These are phyloP conservation scores for Alectura lathami DNA, from an alignment of 2,113 vertebrate species.

Conservation along the genomic window DNA sequence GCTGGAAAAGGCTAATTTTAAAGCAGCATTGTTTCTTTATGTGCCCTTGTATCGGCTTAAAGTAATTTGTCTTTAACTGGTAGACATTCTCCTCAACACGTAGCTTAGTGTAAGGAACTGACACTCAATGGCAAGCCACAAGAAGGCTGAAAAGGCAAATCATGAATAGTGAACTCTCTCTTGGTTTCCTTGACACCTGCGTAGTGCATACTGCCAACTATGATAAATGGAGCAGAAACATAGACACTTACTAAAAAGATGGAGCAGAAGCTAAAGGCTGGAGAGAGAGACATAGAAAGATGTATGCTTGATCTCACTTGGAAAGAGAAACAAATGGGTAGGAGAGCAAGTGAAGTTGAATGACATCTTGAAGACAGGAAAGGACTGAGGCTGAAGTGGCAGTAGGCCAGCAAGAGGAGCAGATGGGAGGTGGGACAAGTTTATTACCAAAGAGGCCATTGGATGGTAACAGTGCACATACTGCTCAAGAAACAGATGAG, in stretches of 20 bases:
- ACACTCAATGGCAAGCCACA: conserved; percentile 17
- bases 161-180: conserved; percentile 55
- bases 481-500: conserved; percentile 63
- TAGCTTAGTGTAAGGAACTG: conserved; percentile 10
- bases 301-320: conserved; percentile 62
- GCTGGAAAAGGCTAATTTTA: not conserved
- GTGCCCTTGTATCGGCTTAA: not conserved
- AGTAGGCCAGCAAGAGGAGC: conserved; percentile 71
- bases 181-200: conserved; percentile 65
- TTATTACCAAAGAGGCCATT: conserved; percentile 68
- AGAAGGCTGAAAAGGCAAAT: conserved; percentile 32
- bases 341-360: conserved; percentile 52
- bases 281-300: conserved; percentile 49
- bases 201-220: conserved; percentile 59
- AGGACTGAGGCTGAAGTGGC: conserved; percentile 63
- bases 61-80: conserved; percentile 40
- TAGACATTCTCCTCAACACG: conserved; percentile 28
- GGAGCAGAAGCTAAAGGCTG: conserved; percentile 59
- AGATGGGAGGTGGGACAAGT: conserved; percentile 75
- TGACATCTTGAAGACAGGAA: conserved; percentile 72
- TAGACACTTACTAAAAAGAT: conserved; percentile 64
- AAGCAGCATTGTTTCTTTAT: not conserved
- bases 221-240: conserved; percentile 76
- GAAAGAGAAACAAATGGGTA: conserved; percentile 64
- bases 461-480: conserved; percentile 57